Evolutionary conservation across 2,113 vertebrate species (phyloP), one percentile per base, ranked within the genome.

Genomic region (Phocoena phocoena): DNA sequence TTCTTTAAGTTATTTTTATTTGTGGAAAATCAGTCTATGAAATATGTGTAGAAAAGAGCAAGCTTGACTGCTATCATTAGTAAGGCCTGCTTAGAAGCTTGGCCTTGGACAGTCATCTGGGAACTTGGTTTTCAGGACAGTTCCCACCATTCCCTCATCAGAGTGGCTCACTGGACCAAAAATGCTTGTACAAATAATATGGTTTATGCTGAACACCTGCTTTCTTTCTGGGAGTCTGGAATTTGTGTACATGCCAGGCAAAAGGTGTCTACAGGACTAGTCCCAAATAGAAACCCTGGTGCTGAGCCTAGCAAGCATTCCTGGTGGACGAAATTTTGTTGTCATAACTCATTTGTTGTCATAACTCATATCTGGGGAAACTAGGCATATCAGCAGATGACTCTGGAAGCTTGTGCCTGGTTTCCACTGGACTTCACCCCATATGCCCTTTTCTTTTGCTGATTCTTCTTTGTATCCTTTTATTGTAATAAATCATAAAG

Each of bases 1-100:
- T 83, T 88, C 5, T 95, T 89, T 67, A 85, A 88, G 41, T 76
- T 88, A 73, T 87, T 91, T 95, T 96, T 79, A 76, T 60, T 58
- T 80, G 33, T 60, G 23, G 80, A 88, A 88, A 92, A 95, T 68
- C 21, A 60, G 83, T 14, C 12, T 53, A 10, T 36, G n/a, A 70
- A 86, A 80, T 60, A 83, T 33, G 63, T 87, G 10, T 9, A 88
- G 71, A 90, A 73, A 87, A 86, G 17, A 88, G 26, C 11, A 91
- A 85, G 25, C 33, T 63, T 86, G 60, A 71, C 31, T 70, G 23
- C 13, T 79, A 8, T 67, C 94, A 68, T 90, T 70, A 79, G 79
- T 73, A 93, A 87, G 55, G 0, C 73, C 65, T 92, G 10, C 67
- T 92, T 60, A 33, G 2, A 80, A 60, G 9, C 21, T 31, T 67